Evolutionary conservation across 2,888 invertebrate species (phyloP).

Genomic region (Tenthredo amoena): DNA sequence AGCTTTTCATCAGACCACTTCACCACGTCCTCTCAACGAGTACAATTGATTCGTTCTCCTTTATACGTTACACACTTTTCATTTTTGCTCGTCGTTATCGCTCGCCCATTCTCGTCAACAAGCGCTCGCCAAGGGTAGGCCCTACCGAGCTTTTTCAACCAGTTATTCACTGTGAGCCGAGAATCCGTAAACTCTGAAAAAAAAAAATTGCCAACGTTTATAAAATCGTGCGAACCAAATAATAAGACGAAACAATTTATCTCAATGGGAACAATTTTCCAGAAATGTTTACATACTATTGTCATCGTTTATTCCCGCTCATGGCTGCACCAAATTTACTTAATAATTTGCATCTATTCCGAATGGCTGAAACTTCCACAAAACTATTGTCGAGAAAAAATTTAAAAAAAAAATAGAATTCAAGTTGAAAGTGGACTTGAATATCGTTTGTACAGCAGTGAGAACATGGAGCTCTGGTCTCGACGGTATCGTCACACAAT

Average conservation of each 20-base stretch:
- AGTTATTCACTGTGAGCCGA: background rate
- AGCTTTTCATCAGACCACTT: constrained; percentile 24
- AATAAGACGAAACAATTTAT: background rate
- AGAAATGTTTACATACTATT: no score
- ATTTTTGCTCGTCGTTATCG: constrained; percentile 34
- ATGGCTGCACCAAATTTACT: no score
- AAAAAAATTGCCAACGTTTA: background rate
- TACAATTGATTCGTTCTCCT: constrained; percentile 34
- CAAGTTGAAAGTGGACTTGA: background rate
- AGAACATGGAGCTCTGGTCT: background rate
- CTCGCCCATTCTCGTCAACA: background rate
- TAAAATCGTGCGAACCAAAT: background rate
- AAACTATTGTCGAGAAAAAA: background rate
- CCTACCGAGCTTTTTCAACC: background rate
- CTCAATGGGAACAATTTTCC: background rate
- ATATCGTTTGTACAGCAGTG: background rate
- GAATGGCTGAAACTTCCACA: no score
- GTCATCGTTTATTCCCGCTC: no score
- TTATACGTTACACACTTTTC: constrained; percentile 30
- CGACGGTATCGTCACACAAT: background rate
- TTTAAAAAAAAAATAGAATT: background rate
- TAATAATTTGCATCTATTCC: no score
- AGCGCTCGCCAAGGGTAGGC: background rate
- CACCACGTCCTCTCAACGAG: background rate
- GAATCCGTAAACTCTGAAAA: background rate